Evolutionary conservation across 2,113 vertebrate species (phyloP).

Genomic region (Mungos mungo): DNA sequence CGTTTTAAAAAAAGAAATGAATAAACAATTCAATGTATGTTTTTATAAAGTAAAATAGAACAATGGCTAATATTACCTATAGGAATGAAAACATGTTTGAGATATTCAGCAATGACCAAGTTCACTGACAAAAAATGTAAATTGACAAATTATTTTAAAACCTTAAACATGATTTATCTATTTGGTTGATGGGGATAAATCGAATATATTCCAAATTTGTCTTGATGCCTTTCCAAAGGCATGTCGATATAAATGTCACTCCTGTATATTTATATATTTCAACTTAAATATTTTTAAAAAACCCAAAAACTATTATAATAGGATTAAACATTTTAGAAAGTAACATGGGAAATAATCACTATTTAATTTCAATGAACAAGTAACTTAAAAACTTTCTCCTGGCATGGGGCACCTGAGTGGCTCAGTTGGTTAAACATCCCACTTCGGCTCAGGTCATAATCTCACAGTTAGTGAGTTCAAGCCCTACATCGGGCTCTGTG

Average conservation of each 20-base stretch:
- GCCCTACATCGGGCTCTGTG: too few species aligned
- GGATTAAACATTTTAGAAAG: not conserved
- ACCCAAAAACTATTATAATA: not conserved
- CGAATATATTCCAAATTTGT: not conserved
- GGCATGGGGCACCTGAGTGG: not conserved
- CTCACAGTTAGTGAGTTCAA: too few species aligned
- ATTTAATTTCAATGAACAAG: not conserved
- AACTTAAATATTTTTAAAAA: not conserved
- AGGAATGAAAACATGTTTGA: not conserved
- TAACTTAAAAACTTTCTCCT: not conserved
- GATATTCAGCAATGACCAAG: not conserved
- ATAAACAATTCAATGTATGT: not conserved
- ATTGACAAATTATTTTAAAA: not conserved
- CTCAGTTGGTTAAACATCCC: too few species aligned
- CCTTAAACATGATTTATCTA: not conserved
- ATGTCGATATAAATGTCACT: not conserved
- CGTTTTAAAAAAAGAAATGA: not conserved
- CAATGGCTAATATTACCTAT: not conserved
- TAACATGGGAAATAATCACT: not conserved
- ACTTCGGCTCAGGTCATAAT: too few species aligned
- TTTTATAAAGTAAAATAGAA: conserved; percentile 26
- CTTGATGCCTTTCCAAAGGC: not conserved
- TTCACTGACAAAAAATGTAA: not conserved
- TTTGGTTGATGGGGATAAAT: not conserved
- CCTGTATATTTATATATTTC: not conserved